Evolutionary conservation across 2,797 vertebrate genomes (phyloP).

Genomic region (Amblyraja radiata): DNA sequence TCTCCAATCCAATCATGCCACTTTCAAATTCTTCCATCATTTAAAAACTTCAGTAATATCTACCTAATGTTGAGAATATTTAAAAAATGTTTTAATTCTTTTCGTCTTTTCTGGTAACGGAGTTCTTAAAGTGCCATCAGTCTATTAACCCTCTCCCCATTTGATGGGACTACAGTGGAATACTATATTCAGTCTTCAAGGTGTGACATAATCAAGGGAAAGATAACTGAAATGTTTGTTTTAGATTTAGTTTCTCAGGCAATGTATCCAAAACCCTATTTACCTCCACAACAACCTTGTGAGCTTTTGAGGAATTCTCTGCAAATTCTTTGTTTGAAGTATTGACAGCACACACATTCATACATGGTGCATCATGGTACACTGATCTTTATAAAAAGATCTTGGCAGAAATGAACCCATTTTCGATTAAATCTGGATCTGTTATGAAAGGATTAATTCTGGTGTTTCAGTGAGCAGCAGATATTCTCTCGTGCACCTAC

Average conservation of each 20-base stretch:
- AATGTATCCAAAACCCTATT: not conserved
- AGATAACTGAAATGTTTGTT: not conserved
- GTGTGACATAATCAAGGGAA: not conserved
- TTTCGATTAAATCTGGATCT: not conserved
- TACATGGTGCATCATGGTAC: not conserved
- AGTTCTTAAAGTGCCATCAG: not conserved
- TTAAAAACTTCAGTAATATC: slow-evolving; percentile 5
- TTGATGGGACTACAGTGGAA: not conserved
- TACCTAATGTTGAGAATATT: not conserved
- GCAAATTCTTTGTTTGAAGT: not conserved
- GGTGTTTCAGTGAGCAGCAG: not conserved
- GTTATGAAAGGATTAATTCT: not conserved
- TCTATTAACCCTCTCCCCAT: not conserved
- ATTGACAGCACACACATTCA: no score
- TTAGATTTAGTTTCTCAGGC: not conserved
- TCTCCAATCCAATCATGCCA: not conserved
- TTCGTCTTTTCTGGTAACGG: not conserved
- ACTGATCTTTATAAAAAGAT: not conserved
- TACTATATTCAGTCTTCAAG: not conserved
- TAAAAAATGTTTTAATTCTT: not conserved
- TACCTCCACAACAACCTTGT: not conserved
- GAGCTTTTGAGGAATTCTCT: not conserved
- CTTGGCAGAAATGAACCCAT: not conserved
- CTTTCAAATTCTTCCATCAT: not conserved
- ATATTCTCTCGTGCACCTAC: slow-evolving; percentile 52